phyloP scores from a whole-genome alignment of 2,797 vertebrate species.

The Xiphorhynchus erythropygius region DNA sequence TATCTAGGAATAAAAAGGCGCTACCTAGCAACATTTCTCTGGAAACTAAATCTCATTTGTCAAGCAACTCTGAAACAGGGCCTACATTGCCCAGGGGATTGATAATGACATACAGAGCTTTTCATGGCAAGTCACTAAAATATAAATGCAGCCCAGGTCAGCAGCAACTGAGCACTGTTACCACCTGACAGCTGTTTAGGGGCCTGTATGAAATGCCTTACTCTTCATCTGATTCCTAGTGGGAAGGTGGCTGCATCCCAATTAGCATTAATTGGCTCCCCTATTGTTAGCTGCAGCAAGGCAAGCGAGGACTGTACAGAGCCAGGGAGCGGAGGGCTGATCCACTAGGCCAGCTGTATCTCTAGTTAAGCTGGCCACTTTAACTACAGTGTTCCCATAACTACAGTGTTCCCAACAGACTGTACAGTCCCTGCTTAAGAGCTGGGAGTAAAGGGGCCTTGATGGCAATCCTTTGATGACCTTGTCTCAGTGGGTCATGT shows the following conservation, averaged over 20 bases:
- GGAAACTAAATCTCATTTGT: constrained; percentile 72
- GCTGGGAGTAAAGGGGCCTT: background rate
- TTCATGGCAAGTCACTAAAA: background rate
- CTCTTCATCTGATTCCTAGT: background rate
- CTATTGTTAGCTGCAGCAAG: background rate
- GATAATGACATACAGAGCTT: constrained; percentile 31
- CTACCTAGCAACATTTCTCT: constrained; percentile 75
- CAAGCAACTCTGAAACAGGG: constrained; percentile 66
- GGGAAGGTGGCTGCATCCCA: background rate
- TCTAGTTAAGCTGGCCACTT: background rate
- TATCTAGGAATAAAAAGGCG: constrained; percentile 61
- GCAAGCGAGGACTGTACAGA: background rate
- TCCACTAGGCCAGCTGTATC: background rate
- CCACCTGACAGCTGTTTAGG: constrained; percentile 27
- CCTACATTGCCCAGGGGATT: constrained; percentile 30
- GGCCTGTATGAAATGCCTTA: background rate
- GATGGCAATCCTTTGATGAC: background rate
- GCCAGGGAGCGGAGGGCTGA: background rate
- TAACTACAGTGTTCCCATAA: background rate
- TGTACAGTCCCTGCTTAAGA: background rate
- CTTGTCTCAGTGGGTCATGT: fast-evolving
- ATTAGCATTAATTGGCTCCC: constrained; percentile 28
- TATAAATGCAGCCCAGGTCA: constrained; percentile 26
- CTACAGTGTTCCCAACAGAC: background rate
- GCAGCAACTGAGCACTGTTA: constrained; percentile 3